Evolutionary conservation across 2,797 vertebrate genomes (phyloP).

Genomic region (Mormyrops attenuatus): DNA sequence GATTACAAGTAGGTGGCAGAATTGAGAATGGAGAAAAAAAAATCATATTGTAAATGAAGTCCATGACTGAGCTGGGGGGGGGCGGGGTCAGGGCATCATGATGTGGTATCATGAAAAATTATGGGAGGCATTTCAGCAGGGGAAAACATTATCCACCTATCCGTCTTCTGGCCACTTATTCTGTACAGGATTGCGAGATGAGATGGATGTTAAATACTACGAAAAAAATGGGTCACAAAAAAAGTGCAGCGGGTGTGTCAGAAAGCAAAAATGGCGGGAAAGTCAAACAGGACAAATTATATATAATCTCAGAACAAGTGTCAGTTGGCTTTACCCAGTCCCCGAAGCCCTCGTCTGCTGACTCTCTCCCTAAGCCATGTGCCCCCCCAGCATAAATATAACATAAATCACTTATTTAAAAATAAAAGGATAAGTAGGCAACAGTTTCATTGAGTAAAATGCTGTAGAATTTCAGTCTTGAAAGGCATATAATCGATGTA

Average conservation of each 20-base stretch:
- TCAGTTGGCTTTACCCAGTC: background rate
- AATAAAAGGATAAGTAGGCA: background rate
- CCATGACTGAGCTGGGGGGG: background rate
- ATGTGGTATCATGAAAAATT: background rate
- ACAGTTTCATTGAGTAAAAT: background rate
- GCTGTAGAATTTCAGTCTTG: background rate
- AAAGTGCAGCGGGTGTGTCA: background rate
- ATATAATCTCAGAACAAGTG: background rate
- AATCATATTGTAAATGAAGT: slow-evolving; percentile 4
- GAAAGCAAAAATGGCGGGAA: background rate
- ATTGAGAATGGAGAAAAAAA: background rate
- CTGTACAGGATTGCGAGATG: background rate
- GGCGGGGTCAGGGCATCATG: background rate
- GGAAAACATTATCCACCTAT: background rate
- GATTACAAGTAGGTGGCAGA: slow-evolving; percentile 56
- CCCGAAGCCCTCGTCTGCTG: background rate
- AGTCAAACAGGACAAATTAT: background rate
- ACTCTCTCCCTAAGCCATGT: background rate
- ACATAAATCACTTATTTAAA: background rate
- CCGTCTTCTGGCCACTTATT: background rate
- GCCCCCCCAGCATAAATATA: background rate
- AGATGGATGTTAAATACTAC: background rate
- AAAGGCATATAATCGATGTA: background rate
- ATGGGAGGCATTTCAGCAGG: background rate
- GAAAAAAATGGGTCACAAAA: background rate